Base-by-base conservation (phyloP, 2,797 vertebrate genomes). In the Clarias laeviceps region DNA sequence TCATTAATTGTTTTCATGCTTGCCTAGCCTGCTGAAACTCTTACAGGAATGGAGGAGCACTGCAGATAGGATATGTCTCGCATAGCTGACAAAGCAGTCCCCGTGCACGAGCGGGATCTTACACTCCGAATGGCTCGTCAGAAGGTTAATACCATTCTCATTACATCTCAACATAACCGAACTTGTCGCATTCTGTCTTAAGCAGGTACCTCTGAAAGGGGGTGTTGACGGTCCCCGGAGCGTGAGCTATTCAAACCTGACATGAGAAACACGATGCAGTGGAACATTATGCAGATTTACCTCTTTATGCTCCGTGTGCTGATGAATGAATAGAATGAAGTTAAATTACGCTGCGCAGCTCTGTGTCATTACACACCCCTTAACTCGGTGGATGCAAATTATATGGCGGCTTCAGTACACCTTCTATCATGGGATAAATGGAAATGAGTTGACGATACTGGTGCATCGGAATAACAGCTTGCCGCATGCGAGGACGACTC, bases 1-100 rank as follows among this genome's bases (percentile, higher is more conserved):
- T 94, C 93, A 95, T 95, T 94, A 94, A 95, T 93, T 94, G 92
- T 93, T 90, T 92, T 91, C 92, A 92, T 92, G 91, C 92, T 90
- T 93, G 91, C 90, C 88, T 88, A 89, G 91, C 92, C 90, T 88
- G 88, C 91, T 88, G 82, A 85, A 85, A 92, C 90, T 91, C 91
- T 88, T 90, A 93, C 91, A 93, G 89, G 89, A 89, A 91, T 91
- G 74, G 83, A 70, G 85, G 77, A 73, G 85, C 80, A 78, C 84
- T 85, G 89, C 82, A 84, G 88, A 85, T 85, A 87, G 85, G 82
- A 87, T 90, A 87, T 83, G 80, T 82, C 62, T 88, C 34, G 50
- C 85, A 82, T 61, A 90, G 87, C 64, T 88, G 85, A 86, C 79
- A 72, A 86, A 87, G 85, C 86, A 82, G 83, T 87, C 50, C 18